Evolutionary conservation across 2,888 invertebrate genomes (phyloP).

Genomic region (Cerastis rubricosa): DNA sequence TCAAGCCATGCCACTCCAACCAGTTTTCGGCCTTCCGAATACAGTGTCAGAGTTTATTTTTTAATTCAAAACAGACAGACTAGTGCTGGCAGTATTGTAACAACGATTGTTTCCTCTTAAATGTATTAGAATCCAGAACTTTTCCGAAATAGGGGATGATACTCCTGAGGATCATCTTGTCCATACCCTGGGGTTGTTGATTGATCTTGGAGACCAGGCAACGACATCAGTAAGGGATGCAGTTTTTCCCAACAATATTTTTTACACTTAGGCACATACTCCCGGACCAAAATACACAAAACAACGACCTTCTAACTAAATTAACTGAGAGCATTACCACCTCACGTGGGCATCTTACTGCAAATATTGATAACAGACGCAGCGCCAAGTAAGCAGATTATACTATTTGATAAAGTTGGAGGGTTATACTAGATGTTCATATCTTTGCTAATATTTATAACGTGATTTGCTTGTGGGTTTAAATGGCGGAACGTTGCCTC

Average conservation of each 20-base stretch:
- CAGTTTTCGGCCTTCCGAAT: not conserved
- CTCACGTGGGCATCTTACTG: conserved; percentile 9
- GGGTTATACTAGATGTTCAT: not conserved
- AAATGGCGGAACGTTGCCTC: not conserved
- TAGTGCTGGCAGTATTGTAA: not conserved
- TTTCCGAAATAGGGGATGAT: too few relatives aligned
- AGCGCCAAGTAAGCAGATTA: conserved; percentile 36
- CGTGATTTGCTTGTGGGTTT: not conserved
- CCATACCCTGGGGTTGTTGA: too few relatives aligned
- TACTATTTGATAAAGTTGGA: conserved; percentile 24
- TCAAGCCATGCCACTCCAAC: not conserved
- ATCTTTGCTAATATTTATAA: conserved; percentile 27
- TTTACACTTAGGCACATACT: not conserved
- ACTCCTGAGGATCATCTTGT: too few relatives aligned
- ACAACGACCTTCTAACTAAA: conserved; percentile 35
- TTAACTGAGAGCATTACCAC: conserved; percentile 26
- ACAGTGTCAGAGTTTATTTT: not conserved
- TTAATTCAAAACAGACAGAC: not conserved
- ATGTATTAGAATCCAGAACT: too few relatives aligned
- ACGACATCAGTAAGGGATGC: not conserved
- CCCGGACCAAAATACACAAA: not conserved
- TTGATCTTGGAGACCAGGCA: not conserved
- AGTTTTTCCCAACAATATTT: not conserved
- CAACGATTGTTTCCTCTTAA: too few relatives aligned
- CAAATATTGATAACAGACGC: conserved; percentile 46